phyloP scores from a whole-genome alignment of 1,140 invertebrate species.

The Drusus annulatus region DNA sequence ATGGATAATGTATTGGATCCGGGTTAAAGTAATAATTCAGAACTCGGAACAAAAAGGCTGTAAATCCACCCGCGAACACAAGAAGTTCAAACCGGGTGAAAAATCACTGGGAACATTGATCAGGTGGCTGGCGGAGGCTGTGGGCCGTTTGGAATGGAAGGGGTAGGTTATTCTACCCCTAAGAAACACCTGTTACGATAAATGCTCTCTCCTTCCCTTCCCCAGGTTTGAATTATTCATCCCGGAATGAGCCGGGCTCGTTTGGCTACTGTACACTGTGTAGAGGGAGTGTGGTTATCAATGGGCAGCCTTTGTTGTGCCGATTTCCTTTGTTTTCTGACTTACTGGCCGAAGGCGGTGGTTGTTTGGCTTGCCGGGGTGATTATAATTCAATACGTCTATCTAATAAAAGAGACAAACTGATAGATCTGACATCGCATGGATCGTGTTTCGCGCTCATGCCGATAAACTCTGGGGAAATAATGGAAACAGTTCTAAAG shows the following conservation, averaged over 20 bases:
- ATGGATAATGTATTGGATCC: neutral
- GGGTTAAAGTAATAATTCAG: slow-evolving; percentile 6
- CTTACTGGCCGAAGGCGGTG: too few relatives aligned
- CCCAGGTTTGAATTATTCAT: slow-evolving; percentile 16
- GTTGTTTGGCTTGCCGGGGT: too few relatives aligned
- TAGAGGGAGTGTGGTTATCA: slow-evolving; percentile 3
- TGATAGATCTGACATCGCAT: too few relatives aligned
- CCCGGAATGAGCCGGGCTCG: neutral
- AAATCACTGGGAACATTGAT: slow-evolving; percentile 22
- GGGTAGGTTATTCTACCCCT: neutral
- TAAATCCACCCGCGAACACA: neutral
- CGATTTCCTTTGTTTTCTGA: slow-evolving; percentile 6
- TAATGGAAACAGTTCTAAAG: too few relatives aligned
- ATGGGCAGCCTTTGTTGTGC: neutral
- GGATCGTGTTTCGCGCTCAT: too few relatives aligned
- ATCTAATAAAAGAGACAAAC: too few relatives aligned
- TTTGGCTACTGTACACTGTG: too few relatives aligned
- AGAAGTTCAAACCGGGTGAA: slow-evolving; percentile 21
- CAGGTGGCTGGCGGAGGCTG: neutral
- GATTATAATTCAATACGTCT: too few relatives aligned
- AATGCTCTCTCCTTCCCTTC: slow-evolving; percentile 1
- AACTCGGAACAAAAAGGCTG: neutral
- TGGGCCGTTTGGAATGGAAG: neutral
- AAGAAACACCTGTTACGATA: slow-evolving; percentile 29
- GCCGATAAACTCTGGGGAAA: too few relatives aligned